A percentile compares a stretch with the other conserved stretches of the same genome.
phyloP scores from a whole-genome alignment of 2,888 invertebrate species.

The Trachelus iudaicus region DNA sequence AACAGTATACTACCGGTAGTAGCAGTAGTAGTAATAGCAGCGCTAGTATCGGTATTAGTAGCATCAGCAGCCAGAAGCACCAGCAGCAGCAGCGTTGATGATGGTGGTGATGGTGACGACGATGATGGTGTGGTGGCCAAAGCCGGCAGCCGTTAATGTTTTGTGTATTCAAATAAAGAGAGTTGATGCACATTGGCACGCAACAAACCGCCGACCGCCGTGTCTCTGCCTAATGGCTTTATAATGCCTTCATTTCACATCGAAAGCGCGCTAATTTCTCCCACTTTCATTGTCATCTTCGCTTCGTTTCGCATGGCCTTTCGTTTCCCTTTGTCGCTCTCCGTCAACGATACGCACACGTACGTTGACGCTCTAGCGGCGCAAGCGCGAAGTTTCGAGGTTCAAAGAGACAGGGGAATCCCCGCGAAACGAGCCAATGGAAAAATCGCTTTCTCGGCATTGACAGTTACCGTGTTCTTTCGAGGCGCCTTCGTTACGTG shows the following conservation, averaged over 20 bases:
- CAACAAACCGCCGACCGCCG: slow-evolving; percentile 31
- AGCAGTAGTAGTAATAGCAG: background rate
- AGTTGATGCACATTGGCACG: slow-evolving; percentile 52
- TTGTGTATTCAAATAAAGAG: slow-evolving; percentile 62
- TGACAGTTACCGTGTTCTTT: too few relatives aligned
- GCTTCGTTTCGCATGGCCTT: background rate
- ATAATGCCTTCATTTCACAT: slow-evolving; percentile 62
- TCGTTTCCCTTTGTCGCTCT: background rate
- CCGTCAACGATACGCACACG: background rate
- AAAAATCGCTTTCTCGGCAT: background rate
- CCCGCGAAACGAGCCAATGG: background rate
- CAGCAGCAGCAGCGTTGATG: background rate
- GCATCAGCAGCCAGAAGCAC: background rate
- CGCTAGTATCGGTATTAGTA: background rate
- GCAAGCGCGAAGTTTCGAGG: background rate
- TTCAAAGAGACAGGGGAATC: background rate
- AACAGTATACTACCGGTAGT: background rate
- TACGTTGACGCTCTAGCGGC: background rate
- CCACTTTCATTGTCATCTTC: background rate
- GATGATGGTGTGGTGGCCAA: background rate
- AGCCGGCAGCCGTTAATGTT: slow-evolving; percentile 53
- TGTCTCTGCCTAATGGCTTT: slow-evolving; percentile 54
- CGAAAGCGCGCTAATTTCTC: slow-evolving; percentile 42
- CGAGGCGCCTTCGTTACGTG: too few relatives aligned
- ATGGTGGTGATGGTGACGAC: background rate